These are phyloP conservation scores for Junco hyemalis DNA, from an alignment of 2,113 vertebrate genomes.

Conservation along the genomic window DNA sequence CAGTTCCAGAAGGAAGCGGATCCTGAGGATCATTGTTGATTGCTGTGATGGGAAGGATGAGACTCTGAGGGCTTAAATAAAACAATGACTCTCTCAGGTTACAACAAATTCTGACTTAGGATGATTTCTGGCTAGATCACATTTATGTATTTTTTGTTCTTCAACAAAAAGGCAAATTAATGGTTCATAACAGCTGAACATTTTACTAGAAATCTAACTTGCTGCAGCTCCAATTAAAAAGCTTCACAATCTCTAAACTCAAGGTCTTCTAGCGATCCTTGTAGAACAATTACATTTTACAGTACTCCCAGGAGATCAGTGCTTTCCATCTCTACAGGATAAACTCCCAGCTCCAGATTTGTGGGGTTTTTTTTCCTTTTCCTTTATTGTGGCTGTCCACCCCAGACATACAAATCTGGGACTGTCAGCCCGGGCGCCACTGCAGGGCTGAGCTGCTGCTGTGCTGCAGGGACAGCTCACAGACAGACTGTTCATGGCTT, in stretches of 20 bases:
- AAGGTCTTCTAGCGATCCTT: neutral
- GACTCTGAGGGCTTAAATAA: neutral
- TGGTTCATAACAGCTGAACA: neutral
- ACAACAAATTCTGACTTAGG: neutral
- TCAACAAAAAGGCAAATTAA: neutral
- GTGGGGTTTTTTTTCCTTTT: neutral
- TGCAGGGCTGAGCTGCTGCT: neutral
- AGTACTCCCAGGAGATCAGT: neutral
- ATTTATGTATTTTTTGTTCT: neutral
- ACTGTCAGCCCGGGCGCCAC: neutral
- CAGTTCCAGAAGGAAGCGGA: neutral
- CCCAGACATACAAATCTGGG: constrained; percentile 21
- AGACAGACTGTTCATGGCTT: constrained; percentile 4
- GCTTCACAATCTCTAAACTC: neutral
- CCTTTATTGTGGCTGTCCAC: neutral
- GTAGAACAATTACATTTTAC: neutral
- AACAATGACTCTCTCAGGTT: neutral
- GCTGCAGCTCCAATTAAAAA: neutral
- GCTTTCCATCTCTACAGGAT: neutral
- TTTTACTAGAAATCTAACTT: neutral
- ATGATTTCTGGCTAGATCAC: neutral
- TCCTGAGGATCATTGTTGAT: neutral
- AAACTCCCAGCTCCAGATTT: neutral
- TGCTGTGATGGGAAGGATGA: neutral
- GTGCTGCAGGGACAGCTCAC: neutral